Evolutionary conservation across 2,888 invertebrate genomes (phyloP).

Genomic region (Drosophila fungiperda): DNA sequence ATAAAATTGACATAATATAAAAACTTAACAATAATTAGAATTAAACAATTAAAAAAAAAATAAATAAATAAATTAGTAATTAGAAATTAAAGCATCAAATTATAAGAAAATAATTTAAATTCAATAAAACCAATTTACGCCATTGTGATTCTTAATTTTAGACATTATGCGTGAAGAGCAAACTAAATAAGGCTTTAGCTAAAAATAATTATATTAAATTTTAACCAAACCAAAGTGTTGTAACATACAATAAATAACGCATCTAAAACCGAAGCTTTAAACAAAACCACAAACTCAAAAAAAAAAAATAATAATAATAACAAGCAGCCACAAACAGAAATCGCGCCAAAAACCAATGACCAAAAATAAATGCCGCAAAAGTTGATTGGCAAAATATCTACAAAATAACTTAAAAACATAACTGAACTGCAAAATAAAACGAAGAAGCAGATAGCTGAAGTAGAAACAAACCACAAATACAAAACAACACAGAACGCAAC

Average conservation of each 20-base stretch:
- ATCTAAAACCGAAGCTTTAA: constrained; percentile 45
- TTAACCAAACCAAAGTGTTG: constrained; percentile 21
- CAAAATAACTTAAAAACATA: constrained; percentile 12
- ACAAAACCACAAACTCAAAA: constrained; percentile 18
- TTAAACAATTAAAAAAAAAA: constrained; percentile 63
- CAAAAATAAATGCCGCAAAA: constrained; percentile 44
- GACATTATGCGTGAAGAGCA: constrained; percentile 56
- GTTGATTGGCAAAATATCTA: constrained; percentile 23
- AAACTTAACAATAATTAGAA: constrained; percentile 74
- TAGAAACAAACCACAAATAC: neutral
- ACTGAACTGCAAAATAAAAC: constrained; percentile 15
- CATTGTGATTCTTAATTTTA: constrained; percentile 85
- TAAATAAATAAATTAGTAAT: constrained; percentile 13
- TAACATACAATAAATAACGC: constrained; percentile 18
- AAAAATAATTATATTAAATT: constrained; percentile 26
- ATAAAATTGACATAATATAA: constrained; percentile 39
- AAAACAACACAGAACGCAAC: constrained; percentile 65
- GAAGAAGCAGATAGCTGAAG: constrained; percentile 3
- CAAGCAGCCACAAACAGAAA: constrained; percentile 44
- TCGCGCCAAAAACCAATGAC: constrained; percentile 58
- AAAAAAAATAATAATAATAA: neutral
- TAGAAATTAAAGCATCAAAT: constrained; percentile 33
- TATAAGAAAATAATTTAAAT: constrained; percentile 12
- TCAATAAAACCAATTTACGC: constrained; percentile 61
- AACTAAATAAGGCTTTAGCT: constrained; percentile 25